Evolutionary conservation across 2,888 invertebrate species (phyloP).

Genomic region (Thymelicus acteon): DNA sequence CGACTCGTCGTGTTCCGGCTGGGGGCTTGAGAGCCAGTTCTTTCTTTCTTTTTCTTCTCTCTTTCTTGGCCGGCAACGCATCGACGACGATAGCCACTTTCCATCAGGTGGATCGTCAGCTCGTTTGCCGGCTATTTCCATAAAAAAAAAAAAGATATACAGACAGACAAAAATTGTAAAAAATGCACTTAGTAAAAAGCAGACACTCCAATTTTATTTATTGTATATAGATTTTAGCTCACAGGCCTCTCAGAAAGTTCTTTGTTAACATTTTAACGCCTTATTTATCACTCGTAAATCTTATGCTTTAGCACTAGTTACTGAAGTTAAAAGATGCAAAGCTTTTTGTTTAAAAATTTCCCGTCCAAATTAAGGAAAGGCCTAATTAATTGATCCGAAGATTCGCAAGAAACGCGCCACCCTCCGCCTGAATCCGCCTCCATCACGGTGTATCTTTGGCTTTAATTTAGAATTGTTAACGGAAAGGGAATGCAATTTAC

Average conservation of each 20-base stretch:
- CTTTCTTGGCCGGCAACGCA: no score
- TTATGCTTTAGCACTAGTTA: not conserved
- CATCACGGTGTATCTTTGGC: constrained; percentile 74
- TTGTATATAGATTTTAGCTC: no score
- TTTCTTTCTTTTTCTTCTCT: no score
- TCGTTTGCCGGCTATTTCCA: no score
- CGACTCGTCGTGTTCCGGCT: no score
- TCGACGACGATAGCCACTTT: no score
- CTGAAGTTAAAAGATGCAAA: constrained; percentile 37
- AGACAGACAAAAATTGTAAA: no score
- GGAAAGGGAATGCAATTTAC: constrained; percentile 82
- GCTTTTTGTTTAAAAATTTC: constrained; percentile 59
- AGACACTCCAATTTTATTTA: no score
- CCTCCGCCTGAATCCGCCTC: constrained; percentile 41
- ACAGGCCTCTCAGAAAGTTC: not conserved
- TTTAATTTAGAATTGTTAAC: constrained; percentile 83
- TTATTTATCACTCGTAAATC: not conserved
- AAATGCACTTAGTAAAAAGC: no score
- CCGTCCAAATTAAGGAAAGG: constrained; percentile 71
- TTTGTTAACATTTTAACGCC: not conserved
- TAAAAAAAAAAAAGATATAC: no score
- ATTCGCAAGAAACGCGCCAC: constrained; percentile 73
- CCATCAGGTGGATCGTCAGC: no score
- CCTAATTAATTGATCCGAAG: constrained; percentile 83
- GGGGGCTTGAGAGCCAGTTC: no score